Evolutionary conservation across 1,140 invertebrate species (phyloP), one percentile per base, ranked within the genome.

Genomic region (Dysdera silvatica): DNA sequence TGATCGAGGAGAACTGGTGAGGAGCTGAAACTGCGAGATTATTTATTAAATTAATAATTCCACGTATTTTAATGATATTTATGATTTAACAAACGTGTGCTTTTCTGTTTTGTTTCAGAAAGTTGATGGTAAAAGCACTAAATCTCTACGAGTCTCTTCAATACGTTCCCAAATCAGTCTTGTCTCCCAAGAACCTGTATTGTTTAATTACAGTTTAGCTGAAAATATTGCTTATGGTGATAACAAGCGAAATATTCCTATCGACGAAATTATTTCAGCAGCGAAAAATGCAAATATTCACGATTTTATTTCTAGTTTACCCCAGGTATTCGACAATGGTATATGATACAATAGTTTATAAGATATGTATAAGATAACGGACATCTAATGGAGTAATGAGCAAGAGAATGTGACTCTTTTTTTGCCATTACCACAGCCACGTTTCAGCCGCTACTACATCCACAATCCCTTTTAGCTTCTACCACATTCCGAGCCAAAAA

Each of bases 261-360:
- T 75, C 67, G 70, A 76, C 24, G 75, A 80, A 71, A 72, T 83
- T 14, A 74, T 79, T 3, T 54, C 70, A 14, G 85, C 84, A 1
- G 84, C 86, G 0, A 79, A 79, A 67, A 80, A 82, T 69, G 85
- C 86, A 0, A 89, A 89, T 71, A 86, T 88, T 59, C 86, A 89
- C 70, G 79, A 82, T 41, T 88, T 88, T 60, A 82, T 89, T 37
- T 51, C 77, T 6, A 75, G 80, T 4, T 73, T 89, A 43, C 87
- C 87, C 2, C 68, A 80, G 75, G 83, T 84, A 73, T 81, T 64
- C 57, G 31, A 69, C 56, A 45, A 45, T 20, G 10, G 10, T 12
- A 18, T 20, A 45, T n/a, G 3, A 3, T 10, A n/a, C 10, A 4
- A 14, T 45, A 16, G 10, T 20, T 45, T n/a, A 2, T 6, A 24